Evolutionary conservation across 2,888 invertebrate species (phyloP).

Genomic region (Pemphredon lugubris): DNA sequence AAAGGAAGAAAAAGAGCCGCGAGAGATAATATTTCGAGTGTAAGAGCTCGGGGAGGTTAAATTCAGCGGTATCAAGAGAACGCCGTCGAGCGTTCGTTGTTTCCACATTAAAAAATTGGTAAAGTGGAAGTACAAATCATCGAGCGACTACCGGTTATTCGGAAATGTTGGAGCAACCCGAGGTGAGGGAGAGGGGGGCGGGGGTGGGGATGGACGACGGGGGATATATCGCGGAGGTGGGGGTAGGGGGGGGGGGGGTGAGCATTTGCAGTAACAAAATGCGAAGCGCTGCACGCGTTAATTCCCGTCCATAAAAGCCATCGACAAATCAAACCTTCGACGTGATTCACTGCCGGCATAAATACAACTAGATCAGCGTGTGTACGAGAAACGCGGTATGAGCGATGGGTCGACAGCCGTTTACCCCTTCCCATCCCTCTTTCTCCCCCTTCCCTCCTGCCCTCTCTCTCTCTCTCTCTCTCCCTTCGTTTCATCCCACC

Average conservation of each 20-base stretch:
- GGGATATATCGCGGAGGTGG: constrained; percentile 45
- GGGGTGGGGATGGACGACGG: constrained; percentile 53
- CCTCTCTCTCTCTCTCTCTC: constrained; percentile 24
- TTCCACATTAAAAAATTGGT: constrained; percentile 74
- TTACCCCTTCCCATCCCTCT: constrained; percentile 48
- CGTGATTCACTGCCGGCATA: constrained; percentile 80
- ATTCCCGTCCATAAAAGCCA: constrained; percentile 80
- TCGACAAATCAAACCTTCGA: constrained; percentile 80
- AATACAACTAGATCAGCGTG: constrained; percentile 80
- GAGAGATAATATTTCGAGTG: neutral
- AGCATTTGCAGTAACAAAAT: constrained; percentile 79
- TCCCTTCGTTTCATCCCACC: constrained; percentile 18
- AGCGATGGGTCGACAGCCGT: constrained; percentile 77
- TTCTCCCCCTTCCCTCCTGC: constrained; percentile 19
- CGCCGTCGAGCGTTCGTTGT: constrained; percentile 36
- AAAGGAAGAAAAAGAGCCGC: neutral
- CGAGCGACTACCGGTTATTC: constrained; percentile 72
- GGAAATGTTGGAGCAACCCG: constrained; percentile 66
- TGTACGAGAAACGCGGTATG: constrained; percentile 75
- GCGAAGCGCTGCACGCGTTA: constrained; percentile 78
- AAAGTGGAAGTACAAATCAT: constrained; percentile 78
- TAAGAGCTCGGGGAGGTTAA: neutral
- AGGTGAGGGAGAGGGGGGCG: no score
- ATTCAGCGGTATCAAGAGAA: neutral
- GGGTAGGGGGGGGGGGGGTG: constrained; percentile 52